Evolutionary conservation across 1,140 invertebrate species (phyloP).

Genomic region (Calycopis cecrops): DNA sequence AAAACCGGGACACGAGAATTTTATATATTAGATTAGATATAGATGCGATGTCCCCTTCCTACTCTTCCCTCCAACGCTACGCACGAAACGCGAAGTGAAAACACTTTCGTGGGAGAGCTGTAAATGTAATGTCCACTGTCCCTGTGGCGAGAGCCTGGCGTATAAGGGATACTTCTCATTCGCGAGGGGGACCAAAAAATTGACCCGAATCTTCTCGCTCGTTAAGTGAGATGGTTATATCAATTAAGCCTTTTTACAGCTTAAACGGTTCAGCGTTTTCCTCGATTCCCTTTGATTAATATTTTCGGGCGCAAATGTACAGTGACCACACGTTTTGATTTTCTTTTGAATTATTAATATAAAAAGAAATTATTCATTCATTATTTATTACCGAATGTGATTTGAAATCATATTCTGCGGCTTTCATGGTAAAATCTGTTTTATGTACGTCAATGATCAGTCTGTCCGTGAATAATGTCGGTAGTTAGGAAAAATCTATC

Average conservation of each 20-base stretch:
- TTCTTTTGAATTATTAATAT: neutral
- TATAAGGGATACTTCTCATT: neutral
- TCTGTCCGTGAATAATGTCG: neutral
- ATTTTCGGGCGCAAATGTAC: neutral
- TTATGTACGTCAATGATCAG: neutral
- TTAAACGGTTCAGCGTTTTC: slow-evolving; percentile 5
- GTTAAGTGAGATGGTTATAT: slow-evolving; percentile 5
- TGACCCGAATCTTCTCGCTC: neutral
- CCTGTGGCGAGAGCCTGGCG: neutral
- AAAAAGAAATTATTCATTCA: too few species aligned
- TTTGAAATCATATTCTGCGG: neutral
- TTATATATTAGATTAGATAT: too few species aligned
- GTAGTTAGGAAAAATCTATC: too few species aligned
- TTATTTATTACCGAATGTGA: neutral
- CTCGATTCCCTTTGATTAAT: slow-evolving; percentile 1
- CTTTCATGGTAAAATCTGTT: neutral
- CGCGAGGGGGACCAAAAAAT: neutral
- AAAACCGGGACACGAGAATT: too few species aligned
- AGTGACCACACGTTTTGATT: neutral
- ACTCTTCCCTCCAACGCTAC: too few species aligned
- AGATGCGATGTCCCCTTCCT: too few species aligned
- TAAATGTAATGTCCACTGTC: too few species aligned
- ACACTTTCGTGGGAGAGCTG: too few species aligned
- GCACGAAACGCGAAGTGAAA: too few species aligned
- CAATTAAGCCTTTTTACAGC: slow-evolving; percentile 7